These are phyloP conservation scores for Lagenorhynchus albirostris DNA, from an alignment of 2,113 vertebrate genomes.

Conservation along the genomic window DNA sequence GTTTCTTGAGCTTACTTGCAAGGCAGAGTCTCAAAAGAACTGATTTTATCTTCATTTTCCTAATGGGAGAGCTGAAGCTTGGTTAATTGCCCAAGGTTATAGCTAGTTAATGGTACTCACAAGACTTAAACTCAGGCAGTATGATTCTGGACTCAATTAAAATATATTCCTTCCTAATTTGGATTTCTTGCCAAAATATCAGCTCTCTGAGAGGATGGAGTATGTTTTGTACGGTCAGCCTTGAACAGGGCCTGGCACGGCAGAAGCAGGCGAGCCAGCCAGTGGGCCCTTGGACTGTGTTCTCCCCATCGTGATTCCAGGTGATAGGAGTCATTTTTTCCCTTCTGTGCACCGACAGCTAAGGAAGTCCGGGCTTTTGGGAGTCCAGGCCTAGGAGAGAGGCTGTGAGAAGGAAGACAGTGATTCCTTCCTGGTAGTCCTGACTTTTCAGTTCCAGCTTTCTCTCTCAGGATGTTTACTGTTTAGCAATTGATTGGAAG, in stretches of 20 bases:
- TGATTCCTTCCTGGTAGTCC: not conserved
- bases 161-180: not conserved
- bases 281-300: fast-evolving
- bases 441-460: not conserved
- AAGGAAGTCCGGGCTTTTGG: not conserved
- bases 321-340: not conserved
- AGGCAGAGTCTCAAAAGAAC: not conserved
- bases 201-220: not conserved
- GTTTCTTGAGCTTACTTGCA: not conserved
- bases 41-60: not conserved
- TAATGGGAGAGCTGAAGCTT: not conserved
- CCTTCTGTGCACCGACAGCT: not conserved
- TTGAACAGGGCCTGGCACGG: not conserved
- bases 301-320: not conserved
- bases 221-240: not conserved
- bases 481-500: not conserved
- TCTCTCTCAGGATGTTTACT: not conserved
- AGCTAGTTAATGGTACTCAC: not conserved
- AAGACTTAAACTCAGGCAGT: not conserved
- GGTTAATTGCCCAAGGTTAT: not conserved
- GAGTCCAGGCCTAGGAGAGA: not conserved
- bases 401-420: not conserved
- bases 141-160: not conserved
- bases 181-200: not conserved
- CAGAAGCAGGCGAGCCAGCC: not conserved